phyloP scores from a whole-genome alignment of 2,113 vertebrate species.

The Caranx ignobilis region DNA sequence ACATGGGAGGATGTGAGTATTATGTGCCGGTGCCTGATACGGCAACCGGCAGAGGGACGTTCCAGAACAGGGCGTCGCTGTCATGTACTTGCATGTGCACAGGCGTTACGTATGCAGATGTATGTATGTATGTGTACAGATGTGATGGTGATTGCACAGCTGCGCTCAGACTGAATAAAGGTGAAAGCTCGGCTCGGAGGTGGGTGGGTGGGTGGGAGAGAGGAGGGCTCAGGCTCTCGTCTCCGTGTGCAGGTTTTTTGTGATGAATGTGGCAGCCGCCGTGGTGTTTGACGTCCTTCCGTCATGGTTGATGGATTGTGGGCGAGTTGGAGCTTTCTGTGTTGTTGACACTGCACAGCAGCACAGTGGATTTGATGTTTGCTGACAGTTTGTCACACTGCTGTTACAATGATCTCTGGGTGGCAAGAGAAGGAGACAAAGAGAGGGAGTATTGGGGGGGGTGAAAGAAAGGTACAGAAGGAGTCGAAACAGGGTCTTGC shows the following conservation, averaged over 20 bases:
- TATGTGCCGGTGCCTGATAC: conserved; percentile 22
- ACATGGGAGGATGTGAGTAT: conserved; percentile 37
- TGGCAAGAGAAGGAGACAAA: background rate
- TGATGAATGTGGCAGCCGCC: conserved; percentile 56
- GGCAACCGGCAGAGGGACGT: conserved; percentile 36
- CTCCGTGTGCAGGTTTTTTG: conserved; percentile 51
- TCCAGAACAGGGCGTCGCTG: conserved; percentile 32
- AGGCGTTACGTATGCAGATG: conserved; percentile 1
- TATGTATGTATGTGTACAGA: background rate
- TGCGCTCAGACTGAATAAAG: conserved; percentile 17
- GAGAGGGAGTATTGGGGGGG: too few relatives aligned
- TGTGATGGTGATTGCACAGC: conserved; percentile 17
- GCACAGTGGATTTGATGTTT: conserved; percentile 68
- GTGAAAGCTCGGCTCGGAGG: conserved; percentile 26
- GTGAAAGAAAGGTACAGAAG: conserved; percentile 29
- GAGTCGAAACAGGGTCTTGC: conserved; percentile 35
- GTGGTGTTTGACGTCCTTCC: conserved; percentile 65
- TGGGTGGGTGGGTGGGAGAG: conserved; percentile 9
- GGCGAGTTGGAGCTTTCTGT: conserved; percentile 57
- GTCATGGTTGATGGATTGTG: conserved; percentile 67
- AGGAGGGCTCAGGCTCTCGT: conserved; percentile 38
- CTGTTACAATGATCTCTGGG: conserved; percentile 52
- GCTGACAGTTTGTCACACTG: conserved; percentile 68
- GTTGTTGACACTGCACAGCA: conserved; percentile 64
- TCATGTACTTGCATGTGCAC: conserved; percentile 5